phyloP scores from a whole-genome alignment of 2,888 invertebrate genomes.

The Patella caerulea region DNA sequence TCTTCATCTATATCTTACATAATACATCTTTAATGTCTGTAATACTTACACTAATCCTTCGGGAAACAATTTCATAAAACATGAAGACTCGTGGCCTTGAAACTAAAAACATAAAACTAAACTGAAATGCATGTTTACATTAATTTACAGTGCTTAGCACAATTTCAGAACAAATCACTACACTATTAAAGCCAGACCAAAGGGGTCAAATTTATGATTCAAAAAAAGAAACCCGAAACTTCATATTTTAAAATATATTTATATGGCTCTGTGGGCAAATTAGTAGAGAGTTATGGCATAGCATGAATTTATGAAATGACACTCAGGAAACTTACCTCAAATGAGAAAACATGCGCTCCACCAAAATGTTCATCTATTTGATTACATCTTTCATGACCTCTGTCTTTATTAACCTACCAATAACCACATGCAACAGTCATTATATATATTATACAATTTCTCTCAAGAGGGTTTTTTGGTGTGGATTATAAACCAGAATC shows the following conservation, averaged over 20 bases:
- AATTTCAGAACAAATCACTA: background rate
- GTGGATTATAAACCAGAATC: too few species aligned
- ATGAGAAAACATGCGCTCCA: background rate
- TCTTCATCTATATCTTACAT: too few species aligned
- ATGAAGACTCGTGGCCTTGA: slow-evolving; percentile 49
- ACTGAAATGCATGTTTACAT: background rate
- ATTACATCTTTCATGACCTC: background rate
- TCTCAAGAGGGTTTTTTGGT: too few species aligned
- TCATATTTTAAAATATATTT: too few species aligned
- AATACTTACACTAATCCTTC: slow-evolving; percentile 59
- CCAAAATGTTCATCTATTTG: background rate
- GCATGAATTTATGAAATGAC: too few species aligned
- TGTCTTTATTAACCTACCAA: background rate
- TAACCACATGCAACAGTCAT: too few species aligned
- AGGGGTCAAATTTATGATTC: background rate
- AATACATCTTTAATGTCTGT: background rate
- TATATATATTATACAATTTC: too few species aligned
- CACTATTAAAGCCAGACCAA: background rate
- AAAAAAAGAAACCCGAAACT: too few species aligned
- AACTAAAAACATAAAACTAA: slow-evolving; percentile 37
- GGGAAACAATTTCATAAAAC: slow-evolving; percentile 48
- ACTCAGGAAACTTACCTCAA: background rate
- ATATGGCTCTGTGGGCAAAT: too few species aligned
- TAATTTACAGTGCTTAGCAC: too few species aligned
- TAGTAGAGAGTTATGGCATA: too few species aligned